Base-by-base conservation (phyloP, 1,140 invertebrate species). In the Macrobrachium nipponense region DNA sequence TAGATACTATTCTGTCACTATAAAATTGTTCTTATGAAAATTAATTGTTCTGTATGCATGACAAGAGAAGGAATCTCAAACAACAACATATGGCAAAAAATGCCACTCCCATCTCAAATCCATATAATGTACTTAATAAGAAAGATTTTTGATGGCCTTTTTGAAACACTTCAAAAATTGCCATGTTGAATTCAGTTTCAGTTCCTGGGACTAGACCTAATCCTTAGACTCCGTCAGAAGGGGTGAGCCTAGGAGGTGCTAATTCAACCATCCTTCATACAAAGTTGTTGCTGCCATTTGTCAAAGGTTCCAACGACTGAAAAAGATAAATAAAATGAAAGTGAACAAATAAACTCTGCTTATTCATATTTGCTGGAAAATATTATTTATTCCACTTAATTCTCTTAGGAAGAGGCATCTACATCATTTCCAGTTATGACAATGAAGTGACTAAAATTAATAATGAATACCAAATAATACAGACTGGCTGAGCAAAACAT, bases 211-310 rank as follows among this genome's bases (percentile, higher is more conserved):
- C 23, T 80, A 68, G 51, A 64, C 68, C 20, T 61, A 79, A 43
- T 62, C 77, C 68, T 73, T 51, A 51, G 51, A 51, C 51, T 51
- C 51, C 51, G 12, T 51, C 51, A 51, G 51, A 51, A 51, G 51
- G 51, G 51, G 51, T 44, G 81, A 64, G 72, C 72, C 81, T 23
- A 36, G 60, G 23, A 27, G 59, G 51, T 60, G 58, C 23, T 61
- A 58, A 60, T 62, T 64, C 59, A n/a, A 61, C 70, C 62, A 36
- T 59, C 77, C 27, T 68, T 86, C 83, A 86, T 68, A 86, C 83
- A 62, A 86, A 86, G 83, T 86, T 86, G 83, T 80, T 86, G 83
- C 78, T 86, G 83, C 83, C 64, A 73, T 86, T 58, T 20, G 83
- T 86, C 18, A 86, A 60, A 64, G 83, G 83, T 68, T 86, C 83